Conservation (phyloP, 2,888 invertebrate species). For the Aphrophora alni region DNA sequence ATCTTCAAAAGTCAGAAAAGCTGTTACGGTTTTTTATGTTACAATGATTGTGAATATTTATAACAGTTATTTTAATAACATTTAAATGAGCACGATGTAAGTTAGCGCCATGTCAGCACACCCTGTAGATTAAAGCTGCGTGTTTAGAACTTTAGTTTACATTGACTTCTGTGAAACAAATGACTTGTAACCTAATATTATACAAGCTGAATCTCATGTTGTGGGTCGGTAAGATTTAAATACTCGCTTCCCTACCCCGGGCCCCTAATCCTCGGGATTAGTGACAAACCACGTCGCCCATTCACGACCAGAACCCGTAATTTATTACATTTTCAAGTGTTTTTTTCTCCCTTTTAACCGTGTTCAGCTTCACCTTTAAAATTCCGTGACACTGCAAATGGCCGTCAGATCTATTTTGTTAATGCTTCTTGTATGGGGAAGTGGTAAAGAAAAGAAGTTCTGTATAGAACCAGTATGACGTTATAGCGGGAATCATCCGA, state of each 20-base stretch:
- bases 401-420: not conserved
- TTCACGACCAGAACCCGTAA: not conserved
- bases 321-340: not conserved
- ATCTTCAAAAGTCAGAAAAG: too few relatives aligned
- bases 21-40: too few relatives aligned
- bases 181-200: not conserved
- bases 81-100: too few relatives aligned
- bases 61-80: too few relatives aligned
- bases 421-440: not conserved
- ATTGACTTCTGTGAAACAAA: not conserved
- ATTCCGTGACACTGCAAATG: not conserved
- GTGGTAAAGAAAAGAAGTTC: not conserved
- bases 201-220: not conserved
- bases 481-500: not conserved
- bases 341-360: not conserved
- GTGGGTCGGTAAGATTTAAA: not conserved
- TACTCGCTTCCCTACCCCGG: not conserved
- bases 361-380: not conserved
- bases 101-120: not conserved
- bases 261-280: not conserved
- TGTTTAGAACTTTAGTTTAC: not conserved
- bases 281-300: not conserved
- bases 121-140: not conserved
- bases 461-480: not conserved
- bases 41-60: too few relatives aligned